phyloP scores from a whole-genome alignment of 2,888 invertebrate species.

The Craniophora ligustri region DNA sequence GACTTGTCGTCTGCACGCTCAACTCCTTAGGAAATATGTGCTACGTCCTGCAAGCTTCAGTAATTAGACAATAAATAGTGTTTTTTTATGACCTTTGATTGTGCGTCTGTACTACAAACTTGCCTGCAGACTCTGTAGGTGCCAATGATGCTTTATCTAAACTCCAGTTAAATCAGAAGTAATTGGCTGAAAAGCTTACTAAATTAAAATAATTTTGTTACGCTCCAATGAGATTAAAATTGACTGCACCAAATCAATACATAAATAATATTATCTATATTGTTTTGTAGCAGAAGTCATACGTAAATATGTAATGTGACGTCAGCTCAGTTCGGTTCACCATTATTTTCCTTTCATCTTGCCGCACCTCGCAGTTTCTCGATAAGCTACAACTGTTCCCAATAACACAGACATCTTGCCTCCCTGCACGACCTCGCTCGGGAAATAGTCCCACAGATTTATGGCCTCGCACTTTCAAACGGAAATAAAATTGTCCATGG shows the following conservation, averaged over 20 bases:
- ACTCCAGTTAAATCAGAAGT: no score
- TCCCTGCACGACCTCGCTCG: constrained; percentile 12
- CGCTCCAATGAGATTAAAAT: no score
- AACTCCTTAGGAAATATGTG: neutral
- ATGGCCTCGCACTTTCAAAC: constrained; percentile 46
- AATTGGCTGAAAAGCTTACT: no score
- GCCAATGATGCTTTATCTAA: no score
- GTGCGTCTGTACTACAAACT: no score
- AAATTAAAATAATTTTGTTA: no score
- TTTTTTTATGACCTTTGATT: neutral
- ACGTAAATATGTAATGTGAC: neutral
- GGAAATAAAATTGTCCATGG: constrained; percentile 48
- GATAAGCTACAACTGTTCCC: constrained; percentile 23
- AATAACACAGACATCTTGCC: constrained; percentile 28
- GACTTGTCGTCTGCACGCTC: constrained; percentile 25
- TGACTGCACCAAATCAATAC: no score
- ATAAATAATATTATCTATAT: no score
- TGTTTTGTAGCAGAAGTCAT: no score
- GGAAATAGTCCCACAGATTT: constrained; percentile 39
- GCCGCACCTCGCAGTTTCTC: constrained; percentile 7
- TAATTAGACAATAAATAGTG: neutral
- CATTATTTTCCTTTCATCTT: constrained; percentile 15
- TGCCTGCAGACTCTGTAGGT: no score
- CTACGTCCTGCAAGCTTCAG: constrained; percentile 4
- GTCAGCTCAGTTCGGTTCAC: neutral